Evolutionary conservation across 2,113 vertebrate species (phyloP), one percentile per base, ranked within the genome.

Genomic region (Meles meles): DNA sequence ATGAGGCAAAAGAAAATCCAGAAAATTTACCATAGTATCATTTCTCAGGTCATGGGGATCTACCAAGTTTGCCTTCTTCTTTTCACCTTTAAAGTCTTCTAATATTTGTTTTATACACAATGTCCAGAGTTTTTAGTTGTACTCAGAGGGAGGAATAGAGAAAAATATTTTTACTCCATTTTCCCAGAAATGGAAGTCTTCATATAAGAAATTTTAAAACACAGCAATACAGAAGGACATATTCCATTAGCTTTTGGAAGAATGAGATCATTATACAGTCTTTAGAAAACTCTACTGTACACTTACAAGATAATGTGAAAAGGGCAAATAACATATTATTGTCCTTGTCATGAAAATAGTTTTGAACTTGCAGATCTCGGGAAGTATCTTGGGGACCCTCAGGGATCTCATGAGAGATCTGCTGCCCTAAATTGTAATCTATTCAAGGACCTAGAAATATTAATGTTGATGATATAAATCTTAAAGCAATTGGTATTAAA

Each of bases 401-500:
- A 87, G 29, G 83, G 39, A 39, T 89, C 1, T 17, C 47, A 69
- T 79, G 47, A 49, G 88, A 55, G 52, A 88, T 71, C 18, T 95
- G 31, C 13, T 87, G 13, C 14, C 17, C 14, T 81, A 63, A 89
- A 55, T n/a, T 96, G 44, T 47, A 65, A 34, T 87, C 47, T 90
- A 31, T 86, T 34, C 20, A 63, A 23, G 39, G 65, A 80, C 34
- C 57, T 88, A 39, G 90, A 94, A 84, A 69, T 65, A 88, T 80
- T 90, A 67, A 88, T 81, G 27, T 69, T 91, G 69, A 92, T 14
- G 31, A 52, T 86, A 39, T 44, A 7, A 88, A 44, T 90, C 94
- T 96, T 87, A 84, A 94, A 83, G 37, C 15, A 49, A 63, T 74
- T 90, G 96, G 97, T 83, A 49, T 96, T 87, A 79, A 67, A 47